Evolutionary conservation across 2,888 invertebrate genomes (phyloP), one percentile per base, ranked within the genome.

Genomic region (Campoplex capitator): DNA sequence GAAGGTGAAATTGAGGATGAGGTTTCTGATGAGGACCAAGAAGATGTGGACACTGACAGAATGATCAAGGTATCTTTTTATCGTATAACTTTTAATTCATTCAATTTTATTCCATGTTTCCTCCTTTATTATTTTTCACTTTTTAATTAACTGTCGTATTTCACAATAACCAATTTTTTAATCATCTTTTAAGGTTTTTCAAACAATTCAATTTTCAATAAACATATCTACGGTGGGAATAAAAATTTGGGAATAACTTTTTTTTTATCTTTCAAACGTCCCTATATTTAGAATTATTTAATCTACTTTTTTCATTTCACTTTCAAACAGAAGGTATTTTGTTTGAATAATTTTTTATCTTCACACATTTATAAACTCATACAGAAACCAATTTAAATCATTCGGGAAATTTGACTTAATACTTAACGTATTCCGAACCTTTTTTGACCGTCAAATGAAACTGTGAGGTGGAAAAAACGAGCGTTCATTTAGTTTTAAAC

Each of bases 31-130:
- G 95, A 95, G 38, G 95, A 96, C 28, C 95, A 96, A 88, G 96
- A 97, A 88, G 96, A 96, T 91, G 94, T 97, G 67, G 96, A 96
- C 84, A 95, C 96, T 88, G 98, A 98, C 95, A 96, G 96, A 3
- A 96, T 98, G 95, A 97, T 98, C 70, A 98, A 98, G 95, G 97
- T 97, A 91, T 13, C 13, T 45, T 58, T 58, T 42, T 13, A 23
- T 35, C 28, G 32, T 7, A 13, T 28, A 6, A 42, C 11, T 23
- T 23, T 35, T 45, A 45, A 23, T 74, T n/a, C n/a, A 23, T 58
- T 45, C 28, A 6, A 51, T 51, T 45, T 16, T 16, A 76, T 18
- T 28, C 38, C 16, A 28, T 18, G 6, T 62, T 45, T 62, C 3
- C 7, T 32, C 4, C 11, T 16, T 8, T 23, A 28, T 28, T 58